These are phyloP conservation scores for Corydoras sp. DNA, from an alignment of 2,113 vertebrate genomes.

Conservation along the genomic window DNA sequence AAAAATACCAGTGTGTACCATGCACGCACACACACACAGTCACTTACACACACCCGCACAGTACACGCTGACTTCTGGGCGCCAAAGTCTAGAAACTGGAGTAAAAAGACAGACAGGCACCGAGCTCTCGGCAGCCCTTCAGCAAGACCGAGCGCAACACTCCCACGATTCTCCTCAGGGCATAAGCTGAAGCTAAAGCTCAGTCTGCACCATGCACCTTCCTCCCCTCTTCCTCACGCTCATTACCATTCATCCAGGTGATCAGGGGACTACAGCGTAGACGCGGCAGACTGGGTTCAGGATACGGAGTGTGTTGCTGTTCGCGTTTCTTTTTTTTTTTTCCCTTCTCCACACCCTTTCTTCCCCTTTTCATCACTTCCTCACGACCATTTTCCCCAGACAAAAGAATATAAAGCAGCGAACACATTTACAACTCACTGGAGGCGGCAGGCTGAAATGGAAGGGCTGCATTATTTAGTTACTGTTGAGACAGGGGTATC, in stretches of 20 bases:
- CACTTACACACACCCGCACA: too few relatives aligned
- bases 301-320: background rate
- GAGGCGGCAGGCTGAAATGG: conserved; percentile 54
- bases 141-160: background rate
- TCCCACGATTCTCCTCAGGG: conserved; percentile 14
- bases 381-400: conserved; percentile 63
- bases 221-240: conserved; percentile 8
- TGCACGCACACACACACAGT: too few relatives aligned
- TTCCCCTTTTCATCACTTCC: conserved; percentile 24
- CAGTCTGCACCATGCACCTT: conserved; percentile 2
- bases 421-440: conserved; percentile 68
- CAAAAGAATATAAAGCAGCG: conserved; percentile 70
- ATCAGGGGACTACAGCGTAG: conserved; percentile 38
- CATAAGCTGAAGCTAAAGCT: conserved; percentile 17
- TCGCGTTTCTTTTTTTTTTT: conserved; percentile 8
- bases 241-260: conserved; percentile 37
- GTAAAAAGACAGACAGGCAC: background rate
- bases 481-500: conserved; percentile 73
- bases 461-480: conserved; percentile 63
- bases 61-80: background rate
- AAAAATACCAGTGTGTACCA: too few relatives aligned
- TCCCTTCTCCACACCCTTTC: conserved; percentile 16
- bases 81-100: background rate
- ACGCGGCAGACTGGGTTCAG: conserved; percentile 13
- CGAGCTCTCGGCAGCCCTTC: background rate